phyloP scores from a whole-genome alignment of 2,113 vertebrate species.

The Hippolais icterina region DNA sequence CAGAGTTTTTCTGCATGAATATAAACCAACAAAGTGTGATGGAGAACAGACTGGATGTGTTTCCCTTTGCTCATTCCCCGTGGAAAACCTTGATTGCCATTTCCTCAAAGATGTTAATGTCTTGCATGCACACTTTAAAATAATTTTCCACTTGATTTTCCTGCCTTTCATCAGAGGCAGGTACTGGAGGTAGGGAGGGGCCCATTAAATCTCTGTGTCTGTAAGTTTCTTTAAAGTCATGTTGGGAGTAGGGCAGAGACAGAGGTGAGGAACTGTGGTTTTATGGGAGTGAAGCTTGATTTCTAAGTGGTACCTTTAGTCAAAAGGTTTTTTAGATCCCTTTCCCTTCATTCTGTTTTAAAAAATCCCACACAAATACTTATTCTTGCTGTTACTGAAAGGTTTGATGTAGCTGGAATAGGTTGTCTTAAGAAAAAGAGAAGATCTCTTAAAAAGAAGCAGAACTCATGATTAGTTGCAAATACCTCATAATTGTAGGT shows the following conservation, averaged over 20 bases:
- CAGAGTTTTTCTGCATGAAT: background rate
- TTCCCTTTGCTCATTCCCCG: conserved; percentile 11
- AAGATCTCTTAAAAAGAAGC: background rate
- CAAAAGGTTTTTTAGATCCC: background rate
- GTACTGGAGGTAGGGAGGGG: conserved; percentile 38
- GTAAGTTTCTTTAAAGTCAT: background rate
- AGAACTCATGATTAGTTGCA: background rate
- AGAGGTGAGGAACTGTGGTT: background rate
- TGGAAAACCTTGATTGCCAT: conserved; percentile 44
- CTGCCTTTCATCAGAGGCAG: conserved; percentile 50
- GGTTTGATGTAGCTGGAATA: background rate
- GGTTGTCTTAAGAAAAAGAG: background rate
- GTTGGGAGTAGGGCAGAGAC: background rate
- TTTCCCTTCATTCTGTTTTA: background rate
- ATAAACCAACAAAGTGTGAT: background rate
- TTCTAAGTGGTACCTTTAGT: background rate
- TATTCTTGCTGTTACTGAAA: background rate
- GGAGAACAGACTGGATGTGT: background rate
- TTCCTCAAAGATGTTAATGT: conserved; percentile 49
- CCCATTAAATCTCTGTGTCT: conserved; percentile 4
- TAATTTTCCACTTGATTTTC: conserved; percentile 47
- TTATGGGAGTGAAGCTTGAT: background rate
- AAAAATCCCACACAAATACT: background rate
- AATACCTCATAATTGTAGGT: background rate
- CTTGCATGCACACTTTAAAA: conserved; percentile 30